Base-by-base conservation (phyloP, 2,113 vertebrate genomes). In the Glaucomys volans region DNA sequence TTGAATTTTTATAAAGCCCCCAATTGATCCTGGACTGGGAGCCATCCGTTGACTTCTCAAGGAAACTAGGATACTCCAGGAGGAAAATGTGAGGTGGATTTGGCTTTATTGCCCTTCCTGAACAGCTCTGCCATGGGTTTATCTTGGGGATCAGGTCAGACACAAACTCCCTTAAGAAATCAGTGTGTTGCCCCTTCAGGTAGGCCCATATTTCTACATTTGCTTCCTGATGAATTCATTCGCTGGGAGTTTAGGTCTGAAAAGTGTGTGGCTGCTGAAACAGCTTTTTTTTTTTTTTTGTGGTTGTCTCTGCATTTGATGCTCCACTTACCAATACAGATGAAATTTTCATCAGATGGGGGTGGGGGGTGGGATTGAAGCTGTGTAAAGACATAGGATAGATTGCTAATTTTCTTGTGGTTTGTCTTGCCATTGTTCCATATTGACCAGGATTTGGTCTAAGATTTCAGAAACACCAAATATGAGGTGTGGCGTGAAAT, bases 321-420 rank as follows among this genome's bases (percentile, higher is more conserved):
- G 79, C 83, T 96, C 47, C 54, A 1, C 59, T 81, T 92, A 71
- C 75, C 62, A 20, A 3, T 22, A 4, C 4, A 62, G 95, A 59
- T 92, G 93, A 85, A 75, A 96, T 0, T 74, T 67, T 93, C 93
- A 76, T 95, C 76, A 5, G 37, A 32, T 86, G 40, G 40, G 81
- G 92, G 13, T 0, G 50, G 54, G 12, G 22, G 52, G 42, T 2
- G 3, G 57, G 47, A 47, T 47, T 86, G 47, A 13, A 90, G 67
- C 80, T 54, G 92, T 42, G 11, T 84, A 54, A 94, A 1, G 90
- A 37, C 82, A 75, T 20, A 42, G 77, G 83, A 42, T 54, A 66
- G 52, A 97, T 86, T 20, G 84, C 81, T 97, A 1, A n/a, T 96
- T 97, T 96, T 90, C 13, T 91, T 95, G 88, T 91, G 97, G 89